Evolutionary conservation across 2,797 vertebrate species (phyloP), one percentile per base, ranked within the genome.

Genomic region (Arnoldichthys spilopterus): DNA sequence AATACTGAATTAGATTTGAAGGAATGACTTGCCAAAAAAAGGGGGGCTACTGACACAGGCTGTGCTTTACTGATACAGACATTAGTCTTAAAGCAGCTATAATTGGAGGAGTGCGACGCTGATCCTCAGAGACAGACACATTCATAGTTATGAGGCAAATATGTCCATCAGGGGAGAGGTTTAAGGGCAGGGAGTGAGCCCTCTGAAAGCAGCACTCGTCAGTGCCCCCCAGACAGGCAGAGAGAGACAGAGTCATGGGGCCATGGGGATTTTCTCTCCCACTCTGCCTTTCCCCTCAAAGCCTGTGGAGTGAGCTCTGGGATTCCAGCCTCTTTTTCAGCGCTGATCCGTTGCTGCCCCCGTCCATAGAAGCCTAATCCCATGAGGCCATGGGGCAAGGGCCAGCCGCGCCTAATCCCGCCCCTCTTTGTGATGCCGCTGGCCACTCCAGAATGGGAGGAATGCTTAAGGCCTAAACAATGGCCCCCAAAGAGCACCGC

Each of bases 341-440:
- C 20, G 54, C 79, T 82, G 85, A 86, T 84, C 71, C 69, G 78
- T 82, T 79, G 72, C 82, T 82, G 86, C 84, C 85, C 85, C 82
- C 82, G 83, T 81, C 76, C 76, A 78, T 85, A 84, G 82, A 82
- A 81, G 72, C 82, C 70, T 84, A 87, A 86, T 91, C 90, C 90
- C 88, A 87, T 78, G 90, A 87, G 90, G 86, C 87, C 81, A 76
- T 75, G 79, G 81, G 85, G 85, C 85, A 82, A 87, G 77, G 87
- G 84, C 86, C 82, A 59, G 79, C 40, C 87, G 85, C 72, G 68
- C 81, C 81, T 85, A 85, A 87, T 85, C 86, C 84, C 80, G 78
- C 80, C 82, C 77, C 80, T 84, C 77, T 87, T 86, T 87, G 85
- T 86, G 82, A 79, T 75, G 80, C 82, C 20, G 83, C 80, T 69